These are phyloP conservation scores for Hestina assimilis DNA, from an alignment of 1,140 invertebrate species.

Conservation along the genomic window DNA sequence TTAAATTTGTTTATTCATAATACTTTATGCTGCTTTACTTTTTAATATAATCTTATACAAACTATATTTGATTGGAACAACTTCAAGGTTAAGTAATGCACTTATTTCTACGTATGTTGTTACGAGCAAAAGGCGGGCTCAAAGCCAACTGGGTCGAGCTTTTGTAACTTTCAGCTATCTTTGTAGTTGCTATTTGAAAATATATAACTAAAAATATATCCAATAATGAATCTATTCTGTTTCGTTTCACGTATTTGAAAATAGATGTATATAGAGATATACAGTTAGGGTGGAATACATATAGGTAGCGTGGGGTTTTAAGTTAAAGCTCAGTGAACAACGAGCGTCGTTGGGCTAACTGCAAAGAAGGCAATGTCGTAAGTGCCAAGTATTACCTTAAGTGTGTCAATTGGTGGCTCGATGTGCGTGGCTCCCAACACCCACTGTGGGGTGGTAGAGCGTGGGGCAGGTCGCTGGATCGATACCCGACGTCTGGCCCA, in stretches of 20 bases:
- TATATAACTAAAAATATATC: constrained; percentile 37
- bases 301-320: constrained; percentile 13
- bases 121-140: constrained; percentile 56
- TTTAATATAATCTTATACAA: neutral
- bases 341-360: constrained; percentile 39
- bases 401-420: constrained; percentile 76
- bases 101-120: constrained; percentile 47
- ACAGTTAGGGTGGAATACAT: constrained; percentile 20
- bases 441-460: constrained; percentile 44
- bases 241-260: constrained; percentile 2
- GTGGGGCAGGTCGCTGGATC: constrained; percentile 73
- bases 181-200: constrained; percentile 45
- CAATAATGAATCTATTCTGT: constrained; percentile 1
- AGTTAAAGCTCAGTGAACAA: constrained; percentile 28
- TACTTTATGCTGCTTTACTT: neutral
- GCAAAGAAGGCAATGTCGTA: constrained; percentile 54
- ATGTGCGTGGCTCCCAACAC: constrained; percentile 66
- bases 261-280: constrained; percentile 1
- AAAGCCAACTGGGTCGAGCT: constrained; percentile 72
- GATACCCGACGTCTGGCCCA: constrained; percentile 75
- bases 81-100: constrained; percentile 53
- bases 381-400: constrained; percentile 75
- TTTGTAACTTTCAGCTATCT: constrained; percentile 65
- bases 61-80: constrained; percentile 15
- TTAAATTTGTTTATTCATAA: neutral